These are phyloP conservation scores for Vicugna pacos DNA, from an alignment of 2,113 vertebrate genomes.

Conservation along the genomic window DNA sequence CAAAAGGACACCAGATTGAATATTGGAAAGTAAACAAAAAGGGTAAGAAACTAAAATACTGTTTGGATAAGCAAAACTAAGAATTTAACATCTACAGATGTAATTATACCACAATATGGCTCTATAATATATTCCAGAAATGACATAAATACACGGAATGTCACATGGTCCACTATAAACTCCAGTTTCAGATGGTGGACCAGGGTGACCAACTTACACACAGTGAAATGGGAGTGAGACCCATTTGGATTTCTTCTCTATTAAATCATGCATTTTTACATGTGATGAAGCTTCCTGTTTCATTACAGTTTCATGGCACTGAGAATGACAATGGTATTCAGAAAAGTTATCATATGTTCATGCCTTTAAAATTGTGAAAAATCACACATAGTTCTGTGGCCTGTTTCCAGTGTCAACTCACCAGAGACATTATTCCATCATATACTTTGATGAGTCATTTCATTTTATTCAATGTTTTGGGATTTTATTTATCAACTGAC, in stretches of 20 bases:
- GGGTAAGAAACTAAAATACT: neutral
- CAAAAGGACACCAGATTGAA: neutral
- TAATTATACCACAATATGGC: neutral
- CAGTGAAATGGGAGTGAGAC: neutral
- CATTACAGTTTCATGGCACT: neutral
- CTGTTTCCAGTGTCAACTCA: neutral
- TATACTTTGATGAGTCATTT: neutral
- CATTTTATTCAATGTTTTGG: slow-evolving; percentile 17
- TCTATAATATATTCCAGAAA: neutral
- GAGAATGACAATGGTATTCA: neutral
- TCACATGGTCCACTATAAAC: neutral
- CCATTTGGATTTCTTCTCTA: neutral
- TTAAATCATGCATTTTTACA: neutral
- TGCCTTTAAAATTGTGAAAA: neutral
- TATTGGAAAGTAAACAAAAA: neutral
- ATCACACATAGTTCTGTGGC: neutral
- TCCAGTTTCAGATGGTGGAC: neutral
- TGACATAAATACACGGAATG: neutral
- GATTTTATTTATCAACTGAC: neutral
- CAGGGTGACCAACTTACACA: neutral
- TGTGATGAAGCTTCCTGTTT: neutral
- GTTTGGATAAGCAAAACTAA: neutral
- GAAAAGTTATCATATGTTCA: neutral
- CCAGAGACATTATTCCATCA: neutral
- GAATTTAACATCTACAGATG: neutral